Conservation (phyloP, 2,797 vertebrate genomes). For the Poecilia picta region DNA sequence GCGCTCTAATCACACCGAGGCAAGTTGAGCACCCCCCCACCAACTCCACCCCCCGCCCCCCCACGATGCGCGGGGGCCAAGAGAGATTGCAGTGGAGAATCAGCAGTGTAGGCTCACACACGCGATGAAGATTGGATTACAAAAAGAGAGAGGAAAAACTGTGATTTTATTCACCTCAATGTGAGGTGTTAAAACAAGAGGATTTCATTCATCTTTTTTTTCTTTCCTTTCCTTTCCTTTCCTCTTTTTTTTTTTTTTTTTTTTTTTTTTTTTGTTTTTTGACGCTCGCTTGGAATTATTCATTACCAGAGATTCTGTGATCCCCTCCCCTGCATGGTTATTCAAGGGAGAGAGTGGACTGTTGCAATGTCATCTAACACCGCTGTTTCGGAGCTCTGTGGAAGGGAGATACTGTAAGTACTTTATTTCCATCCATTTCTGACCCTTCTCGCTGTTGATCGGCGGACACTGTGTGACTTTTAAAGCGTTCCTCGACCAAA, state of each 20-base stretch:
- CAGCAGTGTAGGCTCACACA: constrained; percentile 52
- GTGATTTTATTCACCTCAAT: constrained; percentile 67
- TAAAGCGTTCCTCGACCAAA: constrained; percentile 64
- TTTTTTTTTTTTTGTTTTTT: constrained; percentile 20
- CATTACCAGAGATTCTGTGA: constrained; percentile 54
- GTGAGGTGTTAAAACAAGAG: constrained; percentile 73
- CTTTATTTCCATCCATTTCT: constrained; percentile 25
- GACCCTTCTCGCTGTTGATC: constrained; percentile 1
- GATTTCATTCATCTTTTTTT: constrained; percentile 61
- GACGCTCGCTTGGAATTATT: constrained; percentile 76
- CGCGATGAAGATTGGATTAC: constrained; percentile 81
- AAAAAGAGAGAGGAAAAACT: constrained; percentile 40
- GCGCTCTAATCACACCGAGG: constrained; percentile 57
- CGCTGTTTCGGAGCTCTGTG: constrained; percentile 88
- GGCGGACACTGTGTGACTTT: background rate
- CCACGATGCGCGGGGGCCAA: constrained; percentile 65
- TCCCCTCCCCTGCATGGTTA: constrained; percentile 69
- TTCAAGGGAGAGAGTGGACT: constrained; percentile 76
- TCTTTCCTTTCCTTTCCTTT: background rate
- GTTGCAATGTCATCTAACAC: constrained; percentile 91
- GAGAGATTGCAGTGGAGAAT: constrained; percentile 70
- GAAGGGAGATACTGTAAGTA: constrained; percentile 96
- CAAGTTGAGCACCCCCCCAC: constrained; percentile 45
- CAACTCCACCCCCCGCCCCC: background rate
- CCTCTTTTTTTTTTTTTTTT: constrained; percentile 20